phyloP scores from a whole-genome alignment of 2,888 invertebrate genomes.

The Leucoma salicis region DNA sequence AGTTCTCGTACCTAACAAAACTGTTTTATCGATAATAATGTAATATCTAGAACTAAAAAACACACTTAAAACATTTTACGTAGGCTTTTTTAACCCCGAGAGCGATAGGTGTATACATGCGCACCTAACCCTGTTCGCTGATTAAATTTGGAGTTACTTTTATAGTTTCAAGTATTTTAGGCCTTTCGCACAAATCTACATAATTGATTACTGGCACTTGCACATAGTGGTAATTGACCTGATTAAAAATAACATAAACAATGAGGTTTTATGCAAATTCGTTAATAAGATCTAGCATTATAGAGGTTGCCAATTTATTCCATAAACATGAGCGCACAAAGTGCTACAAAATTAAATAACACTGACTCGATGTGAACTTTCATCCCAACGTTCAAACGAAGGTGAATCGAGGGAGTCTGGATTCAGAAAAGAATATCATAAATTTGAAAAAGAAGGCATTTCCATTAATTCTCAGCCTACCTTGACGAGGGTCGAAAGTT shows the following conservation, averaged over 20 bases:
- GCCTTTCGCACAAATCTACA: no score
- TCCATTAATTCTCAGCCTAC: constrained; percentile 73
- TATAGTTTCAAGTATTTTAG: no score
- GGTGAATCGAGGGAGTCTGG: constrained; percentile 1
- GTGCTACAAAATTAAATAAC: constrained; percentile 57
- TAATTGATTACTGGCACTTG: constrained; percentile 3
- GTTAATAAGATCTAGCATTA: constrained; percentile 58
- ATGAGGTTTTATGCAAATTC: constrained; percentile 57
- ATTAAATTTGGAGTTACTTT: no score
- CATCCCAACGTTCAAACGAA: constrained; percentile 21
- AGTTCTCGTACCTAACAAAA: no score
- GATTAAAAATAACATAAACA: constrained; percentile 36
- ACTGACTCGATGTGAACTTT: constrained; percentile 39
- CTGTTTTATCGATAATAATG: no score
- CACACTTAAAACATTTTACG: no score
- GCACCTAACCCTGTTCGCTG: no score
- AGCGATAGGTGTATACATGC: no score
- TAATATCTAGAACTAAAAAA: no score
- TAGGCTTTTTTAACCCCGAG: no score
- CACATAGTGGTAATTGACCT: constrained; percentile 24
- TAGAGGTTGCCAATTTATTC: constrained; percentile 69
- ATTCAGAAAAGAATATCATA: constrained; percentile 45
- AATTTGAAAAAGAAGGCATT: constrained; percentile 66
- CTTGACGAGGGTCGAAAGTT: constrained; percentile 81
- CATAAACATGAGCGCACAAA: constrained; percentile 64